Evolutionary conservation across 2,888 invertebrate species (phyloP), one percentile per base, ranked within the genome.

Genomic region (Dermolepida albohirtum): DNA sequence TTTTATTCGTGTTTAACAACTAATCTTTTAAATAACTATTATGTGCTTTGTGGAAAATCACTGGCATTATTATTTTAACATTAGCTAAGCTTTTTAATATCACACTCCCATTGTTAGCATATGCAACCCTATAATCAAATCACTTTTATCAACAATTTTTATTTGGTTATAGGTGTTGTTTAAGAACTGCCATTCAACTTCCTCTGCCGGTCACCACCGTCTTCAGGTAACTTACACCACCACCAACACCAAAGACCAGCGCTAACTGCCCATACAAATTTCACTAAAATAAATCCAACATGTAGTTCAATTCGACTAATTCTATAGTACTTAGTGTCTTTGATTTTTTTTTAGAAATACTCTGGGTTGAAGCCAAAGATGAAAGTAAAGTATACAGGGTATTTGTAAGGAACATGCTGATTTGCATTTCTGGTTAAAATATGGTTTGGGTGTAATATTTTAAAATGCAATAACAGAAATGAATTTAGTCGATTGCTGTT

Each of bases 131-230:
- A 71, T 71, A 70, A 71, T 71, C 67, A 73, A 73, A 69, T 67
- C 57, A 57, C 51, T 29, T 49, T 66, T 39, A 65, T 47, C 47
- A 50, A 68, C 41, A 62, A 57, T 63, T 71, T 73, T 44, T 76
- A 71, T 79, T 78, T 80, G 77, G 76, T 82, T 82, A 77, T 83
- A 83, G 83, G 83, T 83, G 79, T 79, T 78, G 79, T 78, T 78
- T 82, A 81, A 81, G 77, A 75, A 79, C 78, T 76, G 80, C 76
- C 78, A 75, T 74, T 75, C 75, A 72, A 71, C 74, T 71, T 71
- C 69, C 69, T 67, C 69, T 67, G 41, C 59, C 67, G 63, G 66
- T 54, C 69, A 69, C 69, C 66, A 69, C 64, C 69, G 66, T 64
- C 70, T 70, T 70, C 70, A 67, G 70, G 70, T 70, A 70, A 70